Evolutionary conservation across 2,888 invertebrate species (phyloP).

Genomic region (Gerosis bhagava): DNA sequence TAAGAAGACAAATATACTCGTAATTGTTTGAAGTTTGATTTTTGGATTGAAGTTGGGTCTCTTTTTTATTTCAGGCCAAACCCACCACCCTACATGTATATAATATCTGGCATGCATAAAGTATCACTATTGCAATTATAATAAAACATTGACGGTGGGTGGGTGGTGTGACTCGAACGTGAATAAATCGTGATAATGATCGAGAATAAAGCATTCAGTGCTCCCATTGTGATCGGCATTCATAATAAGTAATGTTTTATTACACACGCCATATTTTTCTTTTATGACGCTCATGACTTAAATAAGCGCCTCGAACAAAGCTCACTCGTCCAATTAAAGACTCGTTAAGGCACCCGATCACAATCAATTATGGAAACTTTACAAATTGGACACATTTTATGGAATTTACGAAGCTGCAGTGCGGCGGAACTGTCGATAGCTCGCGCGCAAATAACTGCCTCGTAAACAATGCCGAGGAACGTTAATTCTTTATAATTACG

Average conservation of each 20-base stretch:
- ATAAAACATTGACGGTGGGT: no score
- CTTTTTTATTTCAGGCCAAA: no score
- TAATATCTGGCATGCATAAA: no score
- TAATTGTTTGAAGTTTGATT: no score
- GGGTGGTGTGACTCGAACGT: no score
- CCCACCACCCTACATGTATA: no score
- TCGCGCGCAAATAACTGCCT: slow-evolving; percentile 1
- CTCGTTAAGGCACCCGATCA: slow-evolving; percentile 6
- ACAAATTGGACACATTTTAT: slow-evolving; percentile 18
- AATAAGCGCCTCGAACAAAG: slow-evolving; percentile 15
- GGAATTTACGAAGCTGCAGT: slow-evolving; percentile 16
- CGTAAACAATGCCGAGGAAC: slow-evolving; percentile 15
- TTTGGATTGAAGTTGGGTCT: no score
- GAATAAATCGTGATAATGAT: no score
- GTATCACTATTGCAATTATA: no score
- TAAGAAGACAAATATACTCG: no score
- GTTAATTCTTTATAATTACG: no score
- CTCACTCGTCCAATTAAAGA: slow-evolving; percentile 13
- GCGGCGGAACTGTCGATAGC: slow-evolving; percentile 1
- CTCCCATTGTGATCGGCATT: slow-evolving; percentile 8
- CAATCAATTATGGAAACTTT: slow-evolving; percentile 15
- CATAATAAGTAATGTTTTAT: slow-evolving; percentile 10
- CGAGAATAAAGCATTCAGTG: no score
- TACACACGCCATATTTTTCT: slow-evolving; percentile 8
- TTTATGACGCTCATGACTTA: slow-evolving; percentile 17